These are phyloP conservation scores for Acyrthosiphon pisum DNA, from an alignment of 1,140 invertebrate species.

Conservation along the genomic window DNA sequence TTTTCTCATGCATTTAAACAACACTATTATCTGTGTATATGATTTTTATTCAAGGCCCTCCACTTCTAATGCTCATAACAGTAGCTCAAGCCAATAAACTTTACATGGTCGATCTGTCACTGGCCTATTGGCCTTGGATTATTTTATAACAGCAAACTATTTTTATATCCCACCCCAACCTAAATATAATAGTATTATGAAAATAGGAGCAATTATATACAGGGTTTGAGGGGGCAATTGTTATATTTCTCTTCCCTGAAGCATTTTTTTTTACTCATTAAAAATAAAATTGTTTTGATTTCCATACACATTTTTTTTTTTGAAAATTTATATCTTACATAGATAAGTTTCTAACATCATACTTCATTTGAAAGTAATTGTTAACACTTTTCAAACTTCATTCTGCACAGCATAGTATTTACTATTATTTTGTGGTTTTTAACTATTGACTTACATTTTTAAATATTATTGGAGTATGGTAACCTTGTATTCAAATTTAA, in stretches of 20 bases:
- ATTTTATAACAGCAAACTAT: background rate
- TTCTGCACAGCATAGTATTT: background rate
- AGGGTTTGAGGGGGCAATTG: background rate
- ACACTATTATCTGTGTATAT: background rate
- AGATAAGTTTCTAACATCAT: background rate
- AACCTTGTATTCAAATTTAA: background rate
- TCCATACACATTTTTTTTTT: background rate
- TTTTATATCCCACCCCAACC: background rate
- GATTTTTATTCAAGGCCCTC: constrained; percentile 45
- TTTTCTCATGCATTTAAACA: constrained; percentile 43
- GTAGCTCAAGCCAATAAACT: constrained; percentile 53
- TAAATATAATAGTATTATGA: background rate
- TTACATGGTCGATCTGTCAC: constrained; percentile 53
- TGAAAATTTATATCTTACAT: background rate
- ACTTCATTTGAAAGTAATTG: background rate
- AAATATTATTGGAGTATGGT: background rate
- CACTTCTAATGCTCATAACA: constrained; percentile 7
- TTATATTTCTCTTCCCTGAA: background rate
- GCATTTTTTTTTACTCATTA: background rate
- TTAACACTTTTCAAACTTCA: background rate
- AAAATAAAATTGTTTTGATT: background rate
- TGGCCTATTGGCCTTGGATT: constrained; percentile 49
- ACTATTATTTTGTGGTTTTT: background rate
- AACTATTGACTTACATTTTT: background rate
- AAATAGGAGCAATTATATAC: background rate